Evolutionary conservation across 2,113 vertebrate genomes (phyloP), one percentile per base, ranked within the genome.

Genomic region (Progne subis): DNA sequence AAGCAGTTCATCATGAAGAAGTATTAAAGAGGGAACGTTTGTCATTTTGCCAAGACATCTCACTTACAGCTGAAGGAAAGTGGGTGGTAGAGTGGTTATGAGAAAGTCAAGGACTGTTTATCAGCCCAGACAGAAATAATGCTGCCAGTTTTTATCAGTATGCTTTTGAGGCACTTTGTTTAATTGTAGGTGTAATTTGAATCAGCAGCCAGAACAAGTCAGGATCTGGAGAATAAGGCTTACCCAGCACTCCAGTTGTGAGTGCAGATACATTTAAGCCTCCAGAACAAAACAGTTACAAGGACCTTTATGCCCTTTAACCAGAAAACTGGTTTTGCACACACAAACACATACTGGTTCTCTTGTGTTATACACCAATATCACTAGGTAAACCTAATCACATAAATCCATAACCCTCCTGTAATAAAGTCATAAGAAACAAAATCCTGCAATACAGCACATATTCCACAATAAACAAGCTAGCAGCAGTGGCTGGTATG

Each of bases 1-100:
- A 86, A 93, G 64, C 60, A 91, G 55, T 67, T 94, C 9, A 1
- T 85, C 37, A 53, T 75, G 72, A 94, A 65, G 26, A 69, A 93
- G 39, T 63, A 82, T 89, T 87, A 80, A 92, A 82, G 18, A 67
- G 55, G 14, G 71, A 88, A 80, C 13, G 4, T 84, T 59, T 95
- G 85, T 92, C 91, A 82, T 77, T 95, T 86, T 95, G 74, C 94
- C 75, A 75, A 77, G 79, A 79, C 83, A 88, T 86, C 69, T 86
- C 90, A 94, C 72, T 87, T 84, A 31, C 0, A 94, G 67, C 59
- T 8, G 81, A 87, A 95, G 85, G 82, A 88, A 86, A 11, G 90
- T 95, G 82, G 95, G 91, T 56, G 84, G 82, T 46, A 77, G 74
- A 88, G 87, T 0, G 2, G 46, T 71, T 78, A 64, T 43, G 68